Evolutionary conservation across 64 coral and sea anemone species (phyloP), one percentile per base, ranked within the genome.

Genomic region (Dendronephthya gigantea): DNA sequence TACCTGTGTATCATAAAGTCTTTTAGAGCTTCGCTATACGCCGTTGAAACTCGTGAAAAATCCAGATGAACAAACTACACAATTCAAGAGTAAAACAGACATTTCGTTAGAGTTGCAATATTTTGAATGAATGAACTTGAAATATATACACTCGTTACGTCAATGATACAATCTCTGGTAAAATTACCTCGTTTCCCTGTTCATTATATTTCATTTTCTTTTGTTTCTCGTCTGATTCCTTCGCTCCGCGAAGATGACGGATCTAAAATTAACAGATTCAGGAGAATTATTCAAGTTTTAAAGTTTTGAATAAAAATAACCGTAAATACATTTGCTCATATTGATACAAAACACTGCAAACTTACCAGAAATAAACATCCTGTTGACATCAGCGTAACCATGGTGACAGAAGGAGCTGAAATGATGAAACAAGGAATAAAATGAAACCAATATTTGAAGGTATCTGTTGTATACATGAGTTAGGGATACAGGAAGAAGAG

Each of bases 1-100:
- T 50, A 50, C 95, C 95, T 91, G 74, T 89, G 93, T 72, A 87
- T 81, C 95, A 98, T 98, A 50, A 93, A 98, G 82, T 98, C 95
- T 39, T 91, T 79, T 0, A 98, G 83, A 4, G 95, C 95, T 49
- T 90, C 85, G 23, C 89, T 90, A 48, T 88, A 93, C 17, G 88
- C 82, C 13, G 36, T 87, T 56, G 88, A 4, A 1, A 98, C 31
- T 81, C 92, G 90, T 85, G 85, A 28, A 47, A 84, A 55, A 82
- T 93, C 83, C 15, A 98, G 35, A 49, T 91, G 70, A 41, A 35
- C 86, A 59, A 75, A 70, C 83, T 76, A 83, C 12, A 59, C 50
- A 48, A 19, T 28, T 39, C 15, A 87, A 69, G 16, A 30, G 41
- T 45, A n/a, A 82, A 48, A 23, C 17, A 50, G 50, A 35, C 0